Base-by-base conservation (phyloP, 2,797 vertebrate species). In the Falco rusticolus region DNA sequence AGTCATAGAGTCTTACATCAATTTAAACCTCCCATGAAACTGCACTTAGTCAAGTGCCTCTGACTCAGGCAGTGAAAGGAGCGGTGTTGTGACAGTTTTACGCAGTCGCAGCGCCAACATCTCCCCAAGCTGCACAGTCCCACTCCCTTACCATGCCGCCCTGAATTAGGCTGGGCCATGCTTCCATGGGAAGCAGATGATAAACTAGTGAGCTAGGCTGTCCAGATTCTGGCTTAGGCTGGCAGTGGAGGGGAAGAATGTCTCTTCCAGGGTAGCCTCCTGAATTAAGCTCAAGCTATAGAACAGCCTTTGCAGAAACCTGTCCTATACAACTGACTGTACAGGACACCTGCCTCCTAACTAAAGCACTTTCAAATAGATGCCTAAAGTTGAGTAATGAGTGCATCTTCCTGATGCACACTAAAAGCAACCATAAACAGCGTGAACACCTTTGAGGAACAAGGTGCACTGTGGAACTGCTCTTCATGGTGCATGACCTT, bases 61-160 rank as follows among this genome's bases (percentile, higher is more conserved):
- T 24, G 29, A 6, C 34, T 20, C 0, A 0, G 12, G 37, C 10
- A 50, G 16, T 37, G 54, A 71, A 68, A 53, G 37, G 54, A 57
- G 22, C 3, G n/a, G 15, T 19, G 72, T 63, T 53, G 43, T 72
- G 43, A 16, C 54, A 53, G 11, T 54, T 34, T 34, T 24, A 19
- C 39, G 5, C 31, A 48, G 24, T n/a, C 41, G 47, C 39, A 25
- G 28, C 26, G 33, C 39, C 45, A 70, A 4, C 22, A 57, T 48
- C 15, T 75, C 31, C 4, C 43, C 24, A 33, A 33, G 8, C n/a
- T 74, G 37, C 19, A 15, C 18, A 28, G 21, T 74, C 14, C n/a
- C 7, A 5, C 7, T 57, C 24, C 31, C 2, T 77, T 3, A 0
- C 29, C 15, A 0, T n/a, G n/a, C 20, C 20, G 4, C 28, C 25